Conservation (phyloP, 2,888 invertebrate genomes). For the Sipha maydis region DNA sequence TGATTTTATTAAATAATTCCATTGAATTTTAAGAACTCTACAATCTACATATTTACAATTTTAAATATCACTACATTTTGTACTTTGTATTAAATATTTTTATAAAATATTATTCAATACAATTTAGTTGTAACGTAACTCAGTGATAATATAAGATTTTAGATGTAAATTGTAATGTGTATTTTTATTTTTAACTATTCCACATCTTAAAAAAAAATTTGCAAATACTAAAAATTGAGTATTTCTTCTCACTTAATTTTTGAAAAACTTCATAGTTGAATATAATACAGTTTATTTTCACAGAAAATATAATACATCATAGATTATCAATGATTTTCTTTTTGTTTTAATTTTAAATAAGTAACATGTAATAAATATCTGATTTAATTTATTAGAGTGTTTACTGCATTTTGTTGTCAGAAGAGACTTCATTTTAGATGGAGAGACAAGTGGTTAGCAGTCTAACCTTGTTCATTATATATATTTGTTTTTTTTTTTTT, state of each 20-base stretch:
- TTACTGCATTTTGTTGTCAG: slow-evolving; percentile 17
- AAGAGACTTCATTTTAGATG: slow-evolving; percentile 13
- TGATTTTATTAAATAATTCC: too few species aligned
- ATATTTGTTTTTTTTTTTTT: slow-evolving; percentile 2
- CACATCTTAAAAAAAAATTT: neutral
- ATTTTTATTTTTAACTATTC: slow-evolving; percentile 22
- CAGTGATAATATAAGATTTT: neutral
- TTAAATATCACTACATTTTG: too few species aligned
- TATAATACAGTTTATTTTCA: neutral
- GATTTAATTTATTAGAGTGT: slow-evolving; percentile 58
- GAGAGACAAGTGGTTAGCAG: slow-evolving; percentile 7
- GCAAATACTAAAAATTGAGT: neutral
- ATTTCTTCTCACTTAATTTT: neutral
- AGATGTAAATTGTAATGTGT: neutral
- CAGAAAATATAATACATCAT: slow-evolving; percentile 2
- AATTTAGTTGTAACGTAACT: too few species aligned
- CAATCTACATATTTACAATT: too few species aligned
- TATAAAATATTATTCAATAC: too few species aligned
- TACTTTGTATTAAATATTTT: too few species aligned
- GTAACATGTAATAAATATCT: slow-evolving; percentile 4
- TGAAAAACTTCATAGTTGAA: neutral
- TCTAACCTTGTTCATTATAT: slow-evolving; percentile 19
- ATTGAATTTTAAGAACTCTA: too few species aligned
- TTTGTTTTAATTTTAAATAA: slow-evolving; percentile 28
- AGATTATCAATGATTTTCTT: slow-evolving; percentile 1